phyloP scores from a whole-genome alignment of 2,888 invertebrate species.

The Cosmia trapezina region DNA sequence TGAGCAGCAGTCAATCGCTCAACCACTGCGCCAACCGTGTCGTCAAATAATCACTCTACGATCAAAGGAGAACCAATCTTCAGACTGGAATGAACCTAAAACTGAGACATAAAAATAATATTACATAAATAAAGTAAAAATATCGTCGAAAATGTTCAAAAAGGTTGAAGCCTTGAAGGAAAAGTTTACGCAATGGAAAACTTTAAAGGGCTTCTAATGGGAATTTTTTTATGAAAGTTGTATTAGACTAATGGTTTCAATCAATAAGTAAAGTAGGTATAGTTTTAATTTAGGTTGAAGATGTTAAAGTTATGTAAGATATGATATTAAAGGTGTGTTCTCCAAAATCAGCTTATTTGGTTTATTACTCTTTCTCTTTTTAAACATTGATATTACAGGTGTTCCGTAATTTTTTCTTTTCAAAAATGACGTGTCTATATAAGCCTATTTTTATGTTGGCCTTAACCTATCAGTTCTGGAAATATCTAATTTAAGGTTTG shows the following conservation, averaged over 20 bases:
- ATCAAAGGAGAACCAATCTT: conserved; percentile 9
- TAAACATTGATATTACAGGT: no score
- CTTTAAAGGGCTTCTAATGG: conserved; percentile 37
- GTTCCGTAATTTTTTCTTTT: not conserved
- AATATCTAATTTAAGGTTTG: not conserved
- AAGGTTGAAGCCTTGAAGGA: conserved; percentile 23
- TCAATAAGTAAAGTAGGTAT: conserved; percentile 2
- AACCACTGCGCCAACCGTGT: no score
- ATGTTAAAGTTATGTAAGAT: no score
- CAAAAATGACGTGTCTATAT: not conserved
- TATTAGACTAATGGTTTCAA: not conserved
- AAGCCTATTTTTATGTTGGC: not conserved
- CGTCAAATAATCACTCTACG: not conserved
- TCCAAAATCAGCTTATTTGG: not conserved
- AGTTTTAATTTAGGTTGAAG: not conserved
- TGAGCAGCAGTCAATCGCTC: no score
- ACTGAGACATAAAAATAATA: no score
- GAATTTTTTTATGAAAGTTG: conserved; percentile 17
- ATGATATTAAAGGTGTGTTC: no score
- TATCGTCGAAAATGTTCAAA: conserved; percentile 23
- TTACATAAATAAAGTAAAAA: no score
- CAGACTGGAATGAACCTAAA: conserved; percentile 16
- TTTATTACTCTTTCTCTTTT: not conserved
- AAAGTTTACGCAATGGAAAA: conserved; percentile 49
- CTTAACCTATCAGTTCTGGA: not conserved